phyloP scores from a whole-genome alignment of 2,888 invertebrate genomes.

The Homarus gammarus region DNA sequence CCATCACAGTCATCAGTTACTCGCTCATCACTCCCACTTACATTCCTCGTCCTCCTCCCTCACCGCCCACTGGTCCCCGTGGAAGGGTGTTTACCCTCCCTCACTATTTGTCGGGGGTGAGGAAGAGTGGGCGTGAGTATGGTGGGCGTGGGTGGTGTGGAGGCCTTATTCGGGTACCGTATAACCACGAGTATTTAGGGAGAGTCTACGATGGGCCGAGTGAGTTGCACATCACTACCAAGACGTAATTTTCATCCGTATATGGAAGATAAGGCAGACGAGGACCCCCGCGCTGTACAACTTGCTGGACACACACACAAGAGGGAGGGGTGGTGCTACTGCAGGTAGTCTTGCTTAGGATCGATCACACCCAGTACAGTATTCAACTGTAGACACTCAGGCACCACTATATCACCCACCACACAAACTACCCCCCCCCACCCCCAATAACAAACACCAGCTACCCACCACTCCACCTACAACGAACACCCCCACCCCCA shows the following conservation, averaged over 20 bases:
- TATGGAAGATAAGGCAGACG: background rate
- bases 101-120: background rate
- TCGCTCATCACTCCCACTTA: background rate
- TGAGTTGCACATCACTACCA: constrained; percentile 29
- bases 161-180: constrained; percentile 6
- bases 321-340: background rate
- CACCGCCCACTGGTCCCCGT: background rate
- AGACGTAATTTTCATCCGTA: constrained; percentile 30
- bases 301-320: background rate
- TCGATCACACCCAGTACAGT: no score
- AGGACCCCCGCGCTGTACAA: no score
- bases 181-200: constrained; percentile 6
- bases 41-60: background rate
- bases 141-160: constrained; percentile 12
- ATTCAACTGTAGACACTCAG: no score
- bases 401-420: no score
- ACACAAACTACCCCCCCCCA: no score
- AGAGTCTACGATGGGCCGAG: background rate
- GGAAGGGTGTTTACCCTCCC: background rate
- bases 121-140: constrained; percentile 5
- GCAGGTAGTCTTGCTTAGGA: no score
- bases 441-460: no score
- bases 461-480: no score
- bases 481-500: no score
- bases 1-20: background rate